Evolutionary conservation across 2,797 vertebrate species (phyloP), one percentile per base, ranked within the genome.

Genomic region (Chaenodraco wilsoni): DNA sequence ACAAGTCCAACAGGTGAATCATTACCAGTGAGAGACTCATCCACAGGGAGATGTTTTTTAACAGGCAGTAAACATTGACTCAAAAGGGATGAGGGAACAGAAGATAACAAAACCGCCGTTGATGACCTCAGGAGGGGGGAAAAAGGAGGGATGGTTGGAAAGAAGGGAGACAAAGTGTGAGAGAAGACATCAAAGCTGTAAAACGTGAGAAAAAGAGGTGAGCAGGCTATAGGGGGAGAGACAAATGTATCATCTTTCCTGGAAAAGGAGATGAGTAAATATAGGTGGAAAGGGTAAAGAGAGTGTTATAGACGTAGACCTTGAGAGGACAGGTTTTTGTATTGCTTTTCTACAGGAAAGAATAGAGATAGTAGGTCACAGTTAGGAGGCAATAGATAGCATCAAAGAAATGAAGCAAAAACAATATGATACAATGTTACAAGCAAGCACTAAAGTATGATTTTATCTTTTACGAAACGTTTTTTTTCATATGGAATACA

Each of bases 1-100:
- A 84, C 44, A 3, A 45, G 76, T 76, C 82, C 88, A 86, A 87
- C 83, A 88, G 79, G 81, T 87, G 74, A 85, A 19, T 46, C 76
- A 70, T 84, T 67, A 80, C 72, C 31, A 4, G 50, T 16, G 74
- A 81, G 72, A 63, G 68, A 59, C 61, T 21, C 69, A 78, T 79
- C 72, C 82, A 54, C 43, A 0, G 76, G 66, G 87, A 84, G 67
- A 8, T 58, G 50, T 64, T 74, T 70, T 82, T 61, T 54, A 75
- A 51, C 64, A 5, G 46, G 55, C 75, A 63, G 85, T 79, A 88
- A 87, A 89, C 84, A 82, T 10, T 44, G 74, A 81, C 69, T 84
- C 81, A 68, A 50, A 21, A 63, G n/a, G 59, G 51, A 80, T 41
- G 75, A 80, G 64, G 74, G 50, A 52, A 63, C 15, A 64, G 67